phyloP scores from a whole-genome alignment of 2,113 vertebrate genomes.

The Neogobius melanostomus region DNA sequence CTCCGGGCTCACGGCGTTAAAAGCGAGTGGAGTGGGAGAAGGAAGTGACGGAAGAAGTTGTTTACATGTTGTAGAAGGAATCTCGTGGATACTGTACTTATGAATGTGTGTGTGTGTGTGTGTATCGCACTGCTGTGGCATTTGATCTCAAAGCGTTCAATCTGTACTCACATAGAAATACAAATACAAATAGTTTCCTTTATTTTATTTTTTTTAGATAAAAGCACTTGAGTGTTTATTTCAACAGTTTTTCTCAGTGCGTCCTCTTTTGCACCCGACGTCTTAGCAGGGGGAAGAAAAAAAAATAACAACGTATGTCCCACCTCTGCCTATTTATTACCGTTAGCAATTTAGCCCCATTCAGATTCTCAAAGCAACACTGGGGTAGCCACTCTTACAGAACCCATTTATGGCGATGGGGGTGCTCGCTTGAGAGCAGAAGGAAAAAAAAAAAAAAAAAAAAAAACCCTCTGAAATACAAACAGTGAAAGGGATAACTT shows the following conservation, averaged over 20 bases:
- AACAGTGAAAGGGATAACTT: slow-evolving; percentile 99
- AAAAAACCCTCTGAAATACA: slow-evolving; percentile 96
- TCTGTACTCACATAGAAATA: neutral
- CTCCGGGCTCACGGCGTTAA: slow-evolving; percentile 42
- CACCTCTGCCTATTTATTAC: slow-evolving; percentile 38
- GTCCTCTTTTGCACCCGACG: too few species aligned
- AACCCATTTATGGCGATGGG: slow-evolving; percentile 93
- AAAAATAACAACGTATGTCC: neutral
- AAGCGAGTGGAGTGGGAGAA: slow-evolving; percentile 46
- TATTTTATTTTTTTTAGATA: too few species aligned
- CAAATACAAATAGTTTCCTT: too few species aligned
- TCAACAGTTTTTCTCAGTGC: too few species aligned
- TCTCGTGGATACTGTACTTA: neutral
- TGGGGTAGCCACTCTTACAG: slow-evolving; percentile 87
- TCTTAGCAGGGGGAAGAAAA: too few species aligned
- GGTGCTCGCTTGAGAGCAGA: slow-evolving; percentile 53
- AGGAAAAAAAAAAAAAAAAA: slow-evolving; percentile 77
- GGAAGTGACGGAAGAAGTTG: slow-evolving; percentile 34
- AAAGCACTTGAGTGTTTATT: too few species aligned
- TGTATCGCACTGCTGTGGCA: too few species aligned
- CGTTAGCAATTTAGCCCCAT: slow-evolving; percentile 76
- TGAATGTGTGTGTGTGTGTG: neutral
- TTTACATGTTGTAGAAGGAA: slow-evolving; percentile 27
- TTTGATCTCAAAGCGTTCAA: too few species aligned
- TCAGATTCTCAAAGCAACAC: slow-evolving; percentile 98